Base-by-base conservation (phyloP, 2,113 vertebrate genomes). In the Nannospalax galili region DNA sequence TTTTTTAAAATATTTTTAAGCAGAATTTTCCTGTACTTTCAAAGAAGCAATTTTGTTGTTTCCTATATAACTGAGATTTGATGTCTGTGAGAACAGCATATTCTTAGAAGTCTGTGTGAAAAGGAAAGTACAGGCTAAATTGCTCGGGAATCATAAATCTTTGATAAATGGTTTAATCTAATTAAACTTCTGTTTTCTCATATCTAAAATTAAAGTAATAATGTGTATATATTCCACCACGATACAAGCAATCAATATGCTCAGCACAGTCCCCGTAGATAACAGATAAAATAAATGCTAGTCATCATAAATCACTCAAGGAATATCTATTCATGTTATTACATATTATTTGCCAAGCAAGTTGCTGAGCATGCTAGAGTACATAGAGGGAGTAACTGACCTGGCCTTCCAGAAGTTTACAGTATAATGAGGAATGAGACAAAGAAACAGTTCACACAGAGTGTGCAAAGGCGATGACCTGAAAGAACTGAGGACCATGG, bases 181-280 rank as follows among this genome's bases (percentile, higher is more conserved):
- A n/a, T 10, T 75, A 80, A 42, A 37, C 19, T n/a, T 81, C 14
- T 7, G 24, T 82, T 94, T 86, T 81, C 28, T 85, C 35, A 91
- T 62, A 62, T 91, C 24, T 91, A 67, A 95, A 88, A 73, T 92
- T 45, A 69, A 90, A 88, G 30, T 11, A 84, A 52, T 69, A 82
- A 60, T 64, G 79, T 74, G 1, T 1, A 16, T 0, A 67, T 0
- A 67, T 26, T 81, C 30, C 15, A 22, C 62, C 45, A n/a, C 8
- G n/a, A 91, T 10, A 14, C 35, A 37, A 72, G 26, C 19, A 56
- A 28, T 58, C 62, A 7, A 45, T 60, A 56, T n/a, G 1, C 42
- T 30, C 35, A 67, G 60, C 5, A 56, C 15, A 92, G 45, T 72
- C 5, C 5, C 17, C 69, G 17, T 28, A 90, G 80, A 70, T 64